Percentiles rank a stretch among this genome's conserved stretches.
Conservation (phyloP, 2,797 vertebrate genomes). For the Falco biarmicus region DNA sequence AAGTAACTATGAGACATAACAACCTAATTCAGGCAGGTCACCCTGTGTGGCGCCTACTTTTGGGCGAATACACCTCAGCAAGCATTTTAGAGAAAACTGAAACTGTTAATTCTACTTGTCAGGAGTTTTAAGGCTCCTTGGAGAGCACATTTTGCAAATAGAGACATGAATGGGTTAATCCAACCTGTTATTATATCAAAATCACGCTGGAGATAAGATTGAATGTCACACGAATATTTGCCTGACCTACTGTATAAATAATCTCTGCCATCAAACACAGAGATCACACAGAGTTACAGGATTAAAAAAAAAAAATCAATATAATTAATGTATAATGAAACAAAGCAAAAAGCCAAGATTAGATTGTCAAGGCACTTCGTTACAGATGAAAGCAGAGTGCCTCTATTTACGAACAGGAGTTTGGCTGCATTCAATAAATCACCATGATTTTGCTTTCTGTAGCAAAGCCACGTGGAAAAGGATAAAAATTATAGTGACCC, state of each 20-base stretch:
- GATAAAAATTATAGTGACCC: background rate
- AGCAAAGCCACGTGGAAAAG: background rate
- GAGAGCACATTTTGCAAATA: background rate
- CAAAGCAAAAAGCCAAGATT: slow-evolving; percentile 19
- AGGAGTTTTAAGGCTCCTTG: background rate
- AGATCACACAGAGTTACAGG: background rate
- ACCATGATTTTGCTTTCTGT: background rate
- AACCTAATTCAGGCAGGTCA: background rate
- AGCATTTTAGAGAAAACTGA: background rate
- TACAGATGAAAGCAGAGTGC: background rate
- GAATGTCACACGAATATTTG: slow-evolving; percentile 5
- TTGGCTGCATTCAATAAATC: background rate
- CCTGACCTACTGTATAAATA: slow-evolving; percentile 30
- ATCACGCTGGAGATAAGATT: slow-evolving; percentile 10
- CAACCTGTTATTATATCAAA: slow-evolving; percentile 8
- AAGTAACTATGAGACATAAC: background rate
- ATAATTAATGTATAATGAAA: slow-evolving; percentile 50
- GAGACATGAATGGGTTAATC: background rate
- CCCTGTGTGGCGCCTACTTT: background rate
- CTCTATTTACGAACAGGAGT: background rate
- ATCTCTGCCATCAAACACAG: slow-evolving; percentile 15
- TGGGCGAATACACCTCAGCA: background rate
- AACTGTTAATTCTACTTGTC: background rate
- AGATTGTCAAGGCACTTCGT: background rate
- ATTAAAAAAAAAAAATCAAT: slow-evolving; percentile 6